Base-by-base conservation (phyloP, 2,888 invertebrate genomes). In the Litoditis marina region DNA sequence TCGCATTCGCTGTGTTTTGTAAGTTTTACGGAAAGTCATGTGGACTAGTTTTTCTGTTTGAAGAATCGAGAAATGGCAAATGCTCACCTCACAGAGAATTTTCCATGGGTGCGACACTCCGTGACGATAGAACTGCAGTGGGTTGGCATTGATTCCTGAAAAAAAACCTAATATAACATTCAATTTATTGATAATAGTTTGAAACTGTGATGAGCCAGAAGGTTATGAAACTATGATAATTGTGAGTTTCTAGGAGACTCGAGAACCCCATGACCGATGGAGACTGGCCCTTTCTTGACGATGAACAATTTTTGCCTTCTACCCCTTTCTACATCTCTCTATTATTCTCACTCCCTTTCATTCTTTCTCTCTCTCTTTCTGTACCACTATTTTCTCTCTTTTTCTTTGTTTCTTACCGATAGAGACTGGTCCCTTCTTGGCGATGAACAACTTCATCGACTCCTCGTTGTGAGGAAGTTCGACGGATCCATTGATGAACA, bases 41-140 rank as follows among this genome's bases (percentile, higher is more conserved):
- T n/a, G n/a, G n/a, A n/a, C n/a, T n/a, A n/a, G n/a, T n/a, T n/a
- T n/a, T n/a, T n/a, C n/a, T n/a, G n/a, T n/a, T n/a, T n/a, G n/a
- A n/a, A n/a, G n/a, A n/a, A n/a, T n/a, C n/a, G n/a, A n/a, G n/a
- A n/a, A n/a, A n/a, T n/a, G n/a, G n/a, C n/a, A n/a, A n/a, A 13
- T 39, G 39, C 39, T 50, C n/a, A 32, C 63, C 65, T 74, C 71
- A 39, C 74, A 73, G 68, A 75, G 70, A 49, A 73, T 71, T 60
- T 77, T 76, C 73, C 78, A 80, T 1, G 82, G 83, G 59, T 83
- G 81, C 2, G 78, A 74, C 53, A 83, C 76, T 39, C 83, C 82
- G 66, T 79, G 77, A 28, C 78, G 78, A 68, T 83, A 83, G 75
- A 82, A 83, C 65, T 82, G 82, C 31, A 83, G 77, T 6, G 82